Percentiles rank a stretch among this genome's conserved stretches.
Evolutionary conservation across 2,113 vertebrate species (phyloP).

Genomic region (Engraulis encrasicolus): DNA sequence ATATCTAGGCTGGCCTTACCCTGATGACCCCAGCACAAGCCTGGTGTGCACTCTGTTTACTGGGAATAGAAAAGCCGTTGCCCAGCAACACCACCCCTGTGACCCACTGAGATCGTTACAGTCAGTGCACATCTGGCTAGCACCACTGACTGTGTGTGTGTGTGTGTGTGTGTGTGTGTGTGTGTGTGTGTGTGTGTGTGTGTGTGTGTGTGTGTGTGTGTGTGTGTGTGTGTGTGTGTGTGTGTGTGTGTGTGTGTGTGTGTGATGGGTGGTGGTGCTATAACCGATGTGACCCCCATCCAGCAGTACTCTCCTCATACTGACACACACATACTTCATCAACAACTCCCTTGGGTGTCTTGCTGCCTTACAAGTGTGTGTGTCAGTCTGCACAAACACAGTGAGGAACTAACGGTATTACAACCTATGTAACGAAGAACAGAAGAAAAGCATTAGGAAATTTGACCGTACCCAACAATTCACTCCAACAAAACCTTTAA

Average conservation of each 20-base stretch:
- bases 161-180: not conserved
- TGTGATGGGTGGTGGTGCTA: constrained; percentile 31
- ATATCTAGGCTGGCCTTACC: constrained; percentile 62
- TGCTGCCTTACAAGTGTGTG: constrained; percentile 28
- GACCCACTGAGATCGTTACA: constrained; percentile 73
- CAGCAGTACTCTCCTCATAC: constrained; percentile 38
- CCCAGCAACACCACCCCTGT: constrained; percentile 68
- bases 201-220: too few relatives aligned
- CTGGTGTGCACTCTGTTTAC: constrained; percentile 69
- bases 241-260: too few relatives aligned
- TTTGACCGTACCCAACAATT: too few relatives aligned
- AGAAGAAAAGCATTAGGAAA: too few relatives aligned
- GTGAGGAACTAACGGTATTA: too few relatives aligned
- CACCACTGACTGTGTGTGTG: constrained; percentile 21
- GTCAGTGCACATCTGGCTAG: constrained; percentile 71
- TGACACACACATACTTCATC: constrained; percentile 24
- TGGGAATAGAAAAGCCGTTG: constrained; percentile 70
- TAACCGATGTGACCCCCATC: constrained; percentile 19
- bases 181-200: constrained; percentile 21
- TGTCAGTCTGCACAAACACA: too few relatives aligned
- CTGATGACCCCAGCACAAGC: constrained; percentile 62
- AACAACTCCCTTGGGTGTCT: not conserved
- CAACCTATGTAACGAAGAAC: too few relatives aligned
- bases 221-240: too few relatives aligned
- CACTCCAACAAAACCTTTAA: too few relatives aligned